phyloP scores from a whole-genome alignment of 2,113 vertebrate genomes.

The Tyto alba region DNA sequence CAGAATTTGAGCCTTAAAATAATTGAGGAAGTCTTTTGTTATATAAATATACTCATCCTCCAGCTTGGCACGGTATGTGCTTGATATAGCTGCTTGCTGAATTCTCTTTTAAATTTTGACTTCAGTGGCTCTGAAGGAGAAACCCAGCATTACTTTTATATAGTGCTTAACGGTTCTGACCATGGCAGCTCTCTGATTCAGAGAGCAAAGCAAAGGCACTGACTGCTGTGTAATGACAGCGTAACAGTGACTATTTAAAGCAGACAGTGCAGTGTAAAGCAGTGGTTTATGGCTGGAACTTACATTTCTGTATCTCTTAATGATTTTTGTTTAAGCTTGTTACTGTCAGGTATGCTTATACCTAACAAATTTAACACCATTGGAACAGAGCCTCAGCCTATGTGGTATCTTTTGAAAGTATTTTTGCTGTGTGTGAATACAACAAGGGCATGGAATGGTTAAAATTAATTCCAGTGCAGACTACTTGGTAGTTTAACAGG shows the following conservation, averaged over 20 bases:
- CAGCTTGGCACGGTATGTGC: not conserved
- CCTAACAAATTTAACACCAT: not conserved
- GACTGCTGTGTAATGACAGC: not conserved
- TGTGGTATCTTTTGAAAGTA: not conserved
- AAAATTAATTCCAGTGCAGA: not conserved
- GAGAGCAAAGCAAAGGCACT: not conserved
- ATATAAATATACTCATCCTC: constrained; percentile 3
- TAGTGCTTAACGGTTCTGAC: not conserved
- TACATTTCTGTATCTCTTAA: not conserved
- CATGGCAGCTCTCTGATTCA: not conserved
- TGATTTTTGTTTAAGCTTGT: not conserved
- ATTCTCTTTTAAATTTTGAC: not conserved
- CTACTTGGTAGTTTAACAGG: not conserved
- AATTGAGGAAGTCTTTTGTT: constrained; percentile 19
- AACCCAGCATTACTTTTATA: not conserved
- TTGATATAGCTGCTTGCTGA: not conserved
- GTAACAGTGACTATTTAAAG: not conserved
- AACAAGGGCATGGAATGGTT: not conserved
- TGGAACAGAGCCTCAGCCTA: not conserved
- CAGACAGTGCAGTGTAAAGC: not conserved
- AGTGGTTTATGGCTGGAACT: not conserved
- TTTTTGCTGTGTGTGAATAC: not conserved
- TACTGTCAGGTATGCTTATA: not conserved
- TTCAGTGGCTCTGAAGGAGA: not conserved
- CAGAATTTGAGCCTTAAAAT: constrained; percentile 7